phyloP scores from a whole-genome alignment of 2,113 vertebrate genomes.

The Alethe castanea region DNA sequence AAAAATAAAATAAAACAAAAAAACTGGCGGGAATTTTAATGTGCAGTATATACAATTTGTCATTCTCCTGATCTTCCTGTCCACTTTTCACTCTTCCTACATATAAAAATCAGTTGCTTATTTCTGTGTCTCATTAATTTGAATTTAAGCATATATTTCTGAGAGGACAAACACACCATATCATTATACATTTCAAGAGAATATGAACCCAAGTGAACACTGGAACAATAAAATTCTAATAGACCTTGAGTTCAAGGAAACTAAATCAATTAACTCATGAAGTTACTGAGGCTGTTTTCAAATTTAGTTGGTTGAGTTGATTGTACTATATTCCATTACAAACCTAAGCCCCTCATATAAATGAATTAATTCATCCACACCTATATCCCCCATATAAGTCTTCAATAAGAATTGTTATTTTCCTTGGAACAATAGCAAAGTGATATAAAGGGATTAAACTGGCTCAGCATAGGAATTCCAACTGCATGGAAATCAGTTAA shows the following conservation, averaged over 20 bases:
- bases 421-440: neutral
- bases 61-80: neutral
- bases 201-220: neutral
- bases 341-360: neutral
- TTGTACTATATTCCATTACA: neutral
- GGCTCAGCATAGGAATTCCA: neutral
- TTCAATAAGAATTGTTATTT: neutral
- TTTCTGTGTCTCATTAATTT: neutral
- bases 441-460: neutral
- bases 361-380: neutral
- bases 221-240: neutral
- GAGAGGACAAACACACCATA: neutral
- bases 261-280: neutral
- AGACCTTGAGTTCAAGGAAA: neutral
- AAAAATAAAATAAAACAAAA: neutral
- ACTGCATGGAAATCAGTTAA: neutral
- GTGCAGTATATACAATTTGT: neutral
- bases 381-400: neutral
- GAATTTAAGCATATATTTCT: neutral
- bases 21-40: rapidly evolving
- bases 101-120: neutral
- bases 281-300: neutral
- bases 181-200: neutral
- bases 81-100: neutral
- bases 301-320: neutral